These are phyloP conservation scores for Pandemis corylana DNA, from an alignment of 2,888 invertebrate species.

Conservation along the genomic window DNA sequence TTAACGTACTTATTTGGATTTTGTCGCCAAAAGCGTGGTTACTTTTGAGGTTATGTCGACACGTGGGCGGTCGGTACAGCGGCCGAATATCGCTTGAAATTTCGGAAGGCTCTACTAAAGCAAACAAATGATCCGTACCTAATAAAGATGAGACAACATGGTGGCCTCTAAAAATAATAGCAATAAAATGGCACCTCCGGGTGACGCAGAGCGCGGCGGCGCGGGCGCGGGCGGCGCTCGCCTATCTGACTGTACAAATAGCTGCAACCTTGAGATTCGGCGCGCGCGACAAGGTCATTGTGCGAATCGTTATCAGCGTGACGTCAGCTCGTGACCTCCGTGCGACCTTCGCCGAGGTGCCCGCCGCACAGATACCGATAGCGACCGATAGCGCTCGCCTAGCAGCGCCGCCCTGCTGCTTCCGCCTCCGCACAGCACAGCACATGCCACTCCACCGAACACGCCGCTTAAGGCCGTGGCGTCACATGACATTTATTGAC, in stretches of 20 bases:
- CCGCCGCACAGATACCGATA: conserved; percentile 73
- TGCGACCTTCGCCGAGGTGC: conserved; percentile 74
- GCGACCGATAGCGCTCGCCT: conserved; percentile 73
- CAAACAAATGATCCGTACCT: conserved; percentile 21
- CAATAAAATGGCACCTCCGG: conserved; percentile 73
- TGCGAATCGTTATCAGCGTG: conserved; percentile 84
- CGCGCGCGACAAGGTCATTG: conserved; percentile 82
- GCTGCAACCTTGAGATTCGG: conserved; percentile 82
- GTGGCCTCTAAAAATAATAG: conserved; percentile 73
- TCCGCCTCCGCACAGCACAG: conserved; percentile 23
- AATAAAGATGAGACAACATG: conserved; percentile 56
- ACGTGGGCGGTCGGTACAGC: conserved; percentile 6
- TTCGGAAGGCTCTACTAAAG: conserved; percentile 10
- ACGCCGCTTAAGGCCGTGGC: not conserved
- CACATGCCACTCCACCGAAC: not conserved
- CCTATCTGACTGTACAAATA: conserved; percentile 82
- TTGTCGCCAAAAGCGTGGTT: conserved; percentile 35
- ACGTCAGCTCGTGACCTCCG: conserved; percentile 82
- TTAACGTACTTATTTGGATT: not conserved
- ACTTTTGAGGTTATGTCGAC: conserved; percentile 27
- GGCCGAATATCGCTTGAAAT: conserved; percentile 15
- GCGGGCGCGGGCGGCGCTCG: conserved; percentile 53
- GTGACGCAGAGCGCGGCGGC: conserved; percentile 62
- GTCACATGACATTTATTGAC: not conserved
- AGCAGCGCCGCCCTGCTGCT: conserved; percentile 52